Evolutionary conservation across 1,140 invertebrate genomes (phyloP).

Genomic region (Musca domestica): DNA sequence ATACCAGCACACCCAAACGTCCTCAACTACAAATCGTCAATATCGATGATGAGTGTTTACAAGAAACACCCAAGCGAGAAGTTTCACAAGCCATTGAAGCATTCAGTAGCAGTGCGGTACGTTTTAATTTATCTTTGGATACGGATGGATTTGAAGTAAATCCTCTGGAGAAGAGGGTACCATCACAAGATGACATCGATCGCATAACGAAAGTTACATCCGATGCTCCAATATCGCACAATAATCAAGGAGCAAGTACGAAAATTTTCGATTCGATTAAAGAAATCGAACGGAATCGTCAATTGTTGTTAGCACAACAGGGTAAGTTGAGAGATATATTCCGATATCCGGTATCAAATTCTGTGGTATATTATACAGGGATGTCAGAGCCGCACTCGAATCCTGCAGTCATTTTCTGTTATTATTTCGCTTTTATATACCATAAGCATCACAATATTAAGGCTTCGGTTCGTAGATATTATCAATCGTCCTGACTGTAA

Average conservation of each 20-base stretch:
- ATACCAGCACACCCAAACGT: conserved; percentile 45
- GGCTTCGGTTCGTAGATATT: too few species aligned
- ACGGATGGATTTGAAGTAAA: conserved; percentile 58
- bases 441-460: too few species aligned
- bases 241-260: conserved; percentile 64
- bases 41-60: conserved; percentile 26
- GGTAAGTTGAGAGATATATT: too few species aligned
- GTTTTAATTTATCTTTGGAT: conserved; percentile 48
- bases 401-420: too few species aligned
- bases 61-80: not conserved
- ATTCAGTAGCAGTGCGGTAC: not conserved
- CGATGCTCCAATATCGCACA: conserved; percentile 70
- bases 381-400: too few species aligned
- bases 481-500: too few species aligned
- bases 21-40: conserved; percentile 39
- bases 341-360: too few species aligned
- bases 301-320: conserved; percentile 85
- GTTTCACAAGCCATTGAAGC: not conserved
- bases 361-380: too few species aligned
- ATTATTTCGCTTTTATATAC: too few species aligned
- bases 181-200: conserved; percentile 81
- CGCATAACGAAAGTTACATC: conserved; percentile 81
- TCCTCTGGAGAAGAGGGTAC: conserved; percentile 56
- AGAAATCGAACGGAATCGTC: conserved; percentile 85
- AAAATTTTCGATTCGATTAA: conserved; percentile 85